Conservation (phyloP, 2,797 vertebrate species). For the Xiphorhynchus erythropygius region DNA sequence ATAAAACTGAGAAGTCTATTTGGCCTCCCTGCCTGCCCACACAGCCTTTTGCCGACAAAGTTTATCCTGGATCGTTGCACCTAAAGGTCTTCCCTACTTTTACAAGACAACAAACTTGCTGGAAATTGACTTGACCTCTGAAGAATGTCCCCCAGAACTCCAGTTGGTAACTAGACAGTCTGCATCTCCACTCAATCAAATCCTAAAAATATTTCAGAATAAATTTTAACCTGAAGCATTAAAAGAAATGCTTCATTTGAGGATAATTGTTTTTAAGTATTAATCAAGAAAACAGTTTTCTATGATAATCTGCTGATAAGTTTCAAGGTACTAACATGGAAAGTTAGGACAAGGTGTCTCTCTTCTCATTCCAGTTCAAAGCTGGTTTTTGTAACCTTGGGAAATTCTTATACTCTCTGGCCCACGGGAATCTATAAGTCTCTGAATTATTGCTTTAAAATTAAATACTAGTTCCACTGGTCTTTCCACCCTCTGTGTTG, state of each 20-base stretch:
- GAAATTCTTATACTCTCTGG: neutral
- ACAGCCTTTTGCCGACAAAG: neutral
- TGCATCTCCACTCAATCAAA: neutral
- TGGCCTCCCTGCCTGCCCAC: neutral
- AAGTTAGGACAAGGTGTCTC: neutral
- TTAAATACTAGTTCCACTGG: neutral
- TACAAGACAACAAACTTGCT: neutral
- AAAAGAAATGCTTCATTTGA: neutral
- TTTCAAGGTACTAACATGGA: neutral
- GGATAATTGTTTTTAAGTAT: accelerated
- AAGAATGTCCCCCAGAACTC: accelerated
- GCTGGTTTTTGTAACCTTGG: neutral
- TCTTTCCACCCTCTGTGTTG: neutral
- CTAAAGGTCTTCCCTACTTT: neutral
- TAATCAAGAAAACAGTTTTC: neutral
- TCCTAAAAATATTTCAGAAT: neutral
- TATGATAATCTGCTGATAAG: neutral
- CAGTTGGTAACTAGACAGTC: neutral
- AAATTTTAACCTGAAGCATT: neutral
- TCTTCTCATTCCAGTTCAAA: neutral
- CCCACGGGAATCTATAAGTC: neutral
- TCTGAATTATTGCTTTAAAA: neutral
- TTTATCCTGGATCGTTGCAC: neutral
- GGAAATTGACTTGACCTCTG: neutral
- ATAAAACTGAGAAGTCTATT: neutral